phyloP scores from a whole-genome alignment of 2,888 invertebrate species.

The Lysandra bellargus region DNA sequence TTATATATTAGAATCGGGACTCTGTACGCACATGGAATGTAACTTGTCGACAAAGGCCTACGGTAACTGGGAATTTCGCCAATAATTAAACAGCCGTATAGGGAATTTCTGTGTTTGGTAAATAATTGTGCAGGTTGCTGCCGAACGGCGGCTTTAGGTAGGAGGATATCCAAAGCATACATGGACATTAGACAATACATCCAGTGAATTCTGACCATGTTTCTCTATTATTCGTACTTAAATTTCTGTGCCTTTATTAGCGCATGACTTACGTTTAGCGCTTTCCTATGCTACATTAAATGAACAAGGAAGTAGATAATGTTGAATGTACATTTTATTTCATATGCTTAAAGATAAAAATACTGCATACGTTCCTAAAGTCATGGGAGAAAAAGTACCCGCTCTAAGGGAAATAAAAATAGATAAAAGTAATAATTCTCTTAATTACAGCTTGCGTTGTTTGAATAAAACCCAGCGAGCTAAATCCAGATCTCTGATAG shows the following conservation, averaged over 20 bases:
- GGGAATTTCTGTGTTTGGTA: conserved; percentile 11
- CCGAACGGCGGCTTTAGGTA: not conserved
- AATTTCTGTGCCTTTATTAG: not conserved
- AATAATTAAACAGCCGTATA: conserved; percentile 65
- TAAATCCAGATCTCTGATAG: conserved; percentile 8
- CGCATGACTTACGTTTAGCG: not conserved
- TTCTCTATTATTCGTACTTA: not conserved
- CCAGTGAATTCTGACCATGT: not conserved
- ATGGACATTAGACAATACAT: not conserved
- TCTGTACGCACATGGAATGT: conserved; percentile 65
- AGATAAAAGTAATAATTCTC: conserved; percentile 2
- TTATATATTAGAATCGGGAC: not conserved
- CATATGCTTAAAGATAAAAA: not conserved
- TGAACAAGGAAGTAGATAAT: not conserved
- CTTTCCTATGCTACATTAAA: not conserved
- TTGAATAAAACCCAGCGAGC: conserved; percentile 11
- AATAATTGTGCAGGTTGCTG: conserved; percentile 11
- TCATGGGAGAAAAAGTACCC: not conserved
- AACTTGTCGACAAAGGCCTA: conserved; percentile 58
- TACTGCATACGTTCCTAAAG: not conserved
- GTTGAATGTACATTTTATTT: not conserved
- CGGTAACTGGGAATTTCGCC: conserved; percentile 74
- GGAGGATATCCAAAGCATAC: not conserved
- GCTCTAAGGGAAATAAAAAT: not conserved
- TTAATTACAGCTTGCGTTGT: conserved; percentile 15